phyloP scores from a whole-genome alignment of 2,888 invertebrate species.

The Gryllus longicercus region DNA sequence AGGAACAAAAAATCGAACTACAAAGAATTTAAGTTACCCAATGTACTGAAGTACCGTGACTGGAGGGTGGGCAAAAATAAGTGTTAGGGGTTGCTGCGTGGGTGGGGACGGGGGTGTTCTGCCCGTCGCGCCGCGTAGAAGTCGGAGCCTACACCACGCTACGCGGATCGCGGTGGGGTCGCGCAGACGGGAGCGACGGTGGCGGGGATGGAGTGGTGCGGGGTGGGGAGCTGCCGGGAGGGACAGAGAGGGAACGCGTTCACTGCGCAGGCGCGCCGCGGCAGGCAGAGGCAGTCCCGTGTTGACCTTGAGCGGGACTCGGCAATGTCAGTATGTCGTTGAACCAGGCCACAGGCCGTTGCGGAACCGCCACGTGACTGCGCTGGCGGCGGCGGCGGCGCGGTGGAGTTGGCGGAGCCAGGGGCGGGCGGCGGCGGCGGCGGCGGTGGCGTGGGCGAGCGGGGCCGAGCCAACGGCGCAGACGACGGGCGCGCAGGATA shows the following conservation, averaged over 20 bases:
- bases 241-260: conserved; percentile 3
- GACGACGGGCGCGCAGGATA: neutral
- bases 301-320: conserved; percentile 38
- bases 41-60: no score
- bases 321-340: conserved; percentile 41
- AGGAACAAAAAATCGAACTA: no score
- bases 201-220: conserved; percentile 5
- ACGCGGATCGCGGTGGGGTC: neutral
- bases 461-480: conserved; percentile 3
- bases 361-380: conserved; percentile 33
- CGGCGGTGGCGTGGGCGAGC: conserved; percentile 25
- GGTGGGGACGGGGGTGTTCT: neutral
- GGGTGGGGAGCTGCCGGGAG: conserved; percentile 20
- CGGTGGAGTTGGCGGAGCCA: neutral
- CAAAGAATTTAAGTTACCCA: no score
- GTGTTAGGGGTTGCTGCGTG: no score
- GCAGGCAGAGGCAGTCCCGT: conserved; percentile 22
- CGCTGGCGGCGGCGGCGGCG: neutral
- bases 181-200: neutral
- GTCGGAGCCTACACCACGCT: neutral
- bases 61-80: no score
- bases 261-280: conserved; percentile 23
- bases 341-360: conserved; percentile 36
- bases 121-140: neutral
- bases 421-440: conserved; percentile 4